phyloP scores from a whole-genome alignment of 2,888 invertebrate species.

The Macrophya annulata region DNA sequence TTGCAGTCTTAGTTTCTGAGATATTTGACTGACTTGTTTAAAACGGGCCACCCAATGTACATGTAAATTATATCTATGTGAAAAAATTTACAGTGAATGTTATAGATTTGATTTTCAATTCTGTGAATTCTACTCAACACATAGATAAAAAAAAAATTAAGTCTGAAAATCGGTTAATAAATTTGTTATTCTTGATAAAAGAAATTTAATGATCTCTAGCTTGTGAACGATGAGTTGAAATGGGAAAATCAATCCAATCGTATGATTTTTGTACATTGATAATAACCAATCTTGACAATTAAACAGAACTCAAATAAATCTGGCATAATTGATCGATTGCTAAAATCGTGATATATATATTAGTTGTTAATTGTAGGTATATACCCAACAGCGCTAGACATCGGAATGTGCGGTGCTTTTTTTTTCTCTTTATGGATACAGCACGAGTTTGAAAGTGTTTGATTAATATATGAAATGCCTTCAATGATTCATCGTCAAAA shows the following conservation, averaged over 20 bases:
- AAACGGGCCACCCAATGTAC: neutral
- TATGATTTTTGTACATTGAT: conserved; percentile 3
- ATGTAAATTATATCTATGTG: conserved; percentile 16
- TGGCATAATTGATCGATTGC: neutral
- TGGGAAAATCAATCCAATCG: neutral
- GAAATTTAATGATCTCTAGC: conserved; percentile 5
- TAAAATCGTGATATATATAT: neutral
- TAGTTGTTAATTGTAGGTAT: conserved; percentile 14
- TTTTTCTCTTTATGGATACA: conserved; percentile 7
- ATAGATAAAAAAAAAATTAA: neutral
- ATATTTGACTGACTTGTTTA: too few species aligned
- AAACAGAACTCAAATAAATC: neutral
- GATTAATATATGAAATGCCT: conserved; percentile 50
- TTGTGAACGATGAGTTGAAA: conserved; percentile 4
- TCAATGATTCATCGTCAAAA: conserved; percentile 26
- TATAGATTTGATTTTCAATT: conserved; percentile 15
- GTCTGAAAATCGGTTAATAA: neutral
- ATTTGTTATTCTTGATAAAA: neutral
- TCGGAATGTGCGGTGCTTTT: conserved; percentile 51
- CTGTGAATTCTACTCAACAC: neutral
- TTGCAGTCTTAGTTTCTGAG: too few species aligned
- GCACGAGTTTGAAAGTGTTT: conserved; percentile 57
- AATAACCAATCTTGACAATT: conserved; percentile 26
- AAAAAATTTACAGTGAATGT: conserved; percentile 32
- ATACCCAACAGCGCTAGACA: conserved; percentile 3